Percentiles rank a stretch among this genome's conserved stretches.
These are phyloP conservation scores for Ceratothoa steindachneri DNA, from an alignment of 2,888 invertebrate genomes.

Conservation along the genomic window DNA sequence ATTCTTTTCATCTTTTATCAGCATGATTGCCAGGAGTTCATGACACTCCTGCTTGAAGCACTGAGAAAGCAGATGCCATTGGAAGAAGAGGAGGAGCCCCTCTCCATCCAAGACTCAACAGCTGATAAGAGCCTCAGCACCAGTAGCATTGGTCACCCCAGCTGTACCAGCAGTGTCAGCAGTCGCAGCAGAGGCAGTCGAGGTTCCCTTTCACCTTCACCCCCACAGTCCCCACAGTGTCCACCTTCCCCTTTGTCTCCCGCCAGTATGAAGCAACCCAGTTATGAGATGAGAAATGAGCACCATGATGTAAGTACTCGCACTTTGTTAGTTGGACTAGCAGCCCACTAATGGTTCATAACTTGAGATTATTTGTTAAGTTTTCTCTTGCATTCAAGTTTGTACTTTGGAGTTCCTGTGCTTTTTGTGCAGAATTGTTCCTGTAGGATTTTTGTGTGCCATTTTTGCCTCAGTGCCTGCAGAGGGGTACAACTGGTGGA, in stretches of 20 bases:
- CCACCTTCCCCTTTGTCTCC: constrained; percentile 37
- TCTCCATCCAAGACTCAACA: not conserved
- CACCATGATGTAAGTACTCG: constrained; percentile 32
- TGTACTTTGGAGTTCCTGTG: no score
- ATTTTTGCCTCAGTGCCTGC: no score
- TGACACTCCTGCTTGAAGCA: constrained; percentile 61
- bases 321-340: no score
- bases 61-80: constrained; percentile 60
- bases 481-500: no score
- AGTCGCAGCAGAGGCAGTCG: constrained; percentile 16
- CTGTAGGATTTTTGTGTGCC: no score
- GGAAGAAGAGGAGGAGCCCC: not conserved
- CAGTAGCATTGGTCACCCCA: constrained; percentile 24
- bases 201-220: constrained; percentile 23
- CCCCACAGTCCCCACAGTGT: constrained; percentile 35
- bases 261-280: constrained; percentile 21
- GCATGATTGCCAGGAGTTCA: constrained; percentile 67
- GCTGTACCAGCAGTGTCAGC: constrained; percentile 23
- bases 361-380: no score
- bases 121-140: constrained; percentile 39
- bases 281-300: constrained; percentile 33
- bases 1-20: constrained; percentile 51
- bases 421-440: no score
- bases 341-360: no score
- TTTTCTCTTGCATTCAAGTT: no score